Evolutionary conservation across 2,797 vertebrate species (phyloP).

Genomic region (Arremon aurantiirostris): DNA sequence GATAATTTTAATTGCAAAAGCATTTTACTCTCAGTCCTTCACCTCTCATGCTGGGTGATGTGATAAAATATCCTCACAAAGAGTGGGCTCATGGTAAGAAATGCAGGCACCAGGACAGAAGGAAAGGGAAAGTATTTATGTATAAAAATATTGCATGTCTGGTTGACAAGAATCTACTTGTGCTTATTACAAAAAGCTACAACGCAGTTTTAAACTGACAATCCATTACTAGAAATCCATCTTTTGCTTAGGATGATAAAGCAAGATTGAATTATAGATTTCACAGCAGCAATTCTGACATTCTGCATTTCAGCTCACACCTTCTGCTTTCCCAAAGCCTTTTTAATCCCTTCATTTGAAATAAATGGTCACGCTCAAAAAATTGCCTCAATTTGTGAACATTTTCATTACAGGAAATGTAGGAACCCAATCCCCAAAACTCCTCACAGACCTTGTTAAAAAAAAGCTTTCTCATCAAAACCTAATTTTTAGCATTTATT

Average conservation of each 20-base stretch:
- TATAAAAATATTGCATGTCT: background rate
- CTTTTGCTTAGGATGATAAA: constrained; percentile 54
- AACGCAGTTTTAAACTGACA: constrained; percentile 20
- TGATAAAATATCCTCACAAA: background rate
- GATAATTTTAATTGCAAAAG: constrained; percentile 16
- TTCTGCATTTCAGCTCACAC: constrained; percentile 28
- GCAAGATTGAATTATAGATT: constrained; percentile 65
- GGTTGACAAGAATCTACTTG: constrained; percentile 36
- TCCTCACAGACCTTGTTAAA: background rate
- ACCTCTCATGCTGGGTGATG: background rate
- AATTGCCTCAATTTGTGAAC: background rate
- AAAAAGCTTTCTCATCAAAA: background rate
- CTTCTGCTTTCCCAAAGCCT: constrained; percentile 41
- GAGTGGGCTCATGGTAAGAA: background rate
- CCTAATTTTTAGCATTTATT: background rate
- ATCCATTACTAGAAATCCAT: constrained; percentile 46
- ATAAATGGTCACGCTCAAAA: constrained; percentile 39
- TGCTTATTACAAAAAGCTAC: constrained; percentile 36
- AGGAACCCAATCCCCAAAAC: background rate
- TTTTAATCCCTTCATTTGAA: constrained; percentile 46
- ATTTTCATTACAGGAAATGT: background rate
- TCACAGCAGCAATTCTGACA: background rate
- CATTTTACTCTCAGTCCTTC: background rate
- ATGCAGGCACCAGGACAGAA: background rate
- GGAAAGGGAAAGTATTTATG: background rate